A percentile compares a stretch with the other conserved stretches of the same genome.
Evolutionary conservation across 2,113 vertebrate genomes (phyloP).

Genomic region (Xiphorhynchus elegans): DNA sequence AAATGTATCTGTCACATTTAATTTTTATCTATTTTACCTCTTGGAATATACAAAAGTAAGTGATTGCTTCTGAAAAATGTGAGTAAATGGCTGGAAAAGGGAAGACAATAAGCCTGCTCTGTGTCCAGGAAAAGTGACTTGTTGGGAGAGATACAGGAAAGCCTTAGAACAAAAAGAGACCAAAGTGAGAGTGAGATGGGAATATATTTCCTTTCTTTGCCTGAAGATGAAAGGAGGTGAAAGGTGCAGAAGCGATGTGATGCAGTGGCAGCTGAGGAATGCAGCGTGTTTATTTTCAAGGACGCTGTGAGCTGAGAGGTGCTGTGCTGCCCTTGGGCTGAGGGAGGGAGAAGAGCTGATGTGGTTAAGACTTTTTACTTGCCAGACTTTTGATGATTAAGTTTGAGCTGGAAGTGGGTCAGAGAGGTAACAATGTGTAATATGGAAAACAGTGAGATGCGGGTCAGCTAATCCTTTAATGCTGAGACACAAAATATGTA

Average conservation of each 20-base stretch:
- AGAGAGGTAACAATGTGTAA: not conserved
- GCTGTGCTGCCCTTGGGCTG: accelerated
- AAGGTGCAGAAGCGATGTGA: not conserved
- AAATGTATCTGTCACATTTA: not conserved
- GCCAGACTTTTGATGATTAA: not conserved
- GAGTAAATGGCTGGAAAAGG: not conserved
- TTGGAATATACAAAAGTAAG: not conserved
- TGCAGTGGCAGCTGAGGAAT: not conserved
- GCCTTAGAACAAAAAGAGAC: not conserved
- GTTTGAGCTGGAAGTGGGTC: not conserved
- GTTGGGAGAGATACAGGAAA: not conserved
- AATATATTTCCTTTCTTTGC: not conserved
- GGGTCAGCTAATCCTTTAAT: not conserved
- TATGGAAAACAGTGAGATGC: not conserved
- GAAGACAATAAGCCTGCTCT: not conserved
- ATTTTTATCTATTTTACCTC: not conserved
- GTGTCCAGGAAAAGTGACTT: not conserved
- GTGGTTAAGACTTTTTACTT: not conserved
- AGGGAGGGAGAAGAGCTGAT: not conserved
- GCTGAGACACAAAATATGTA: not conserved
- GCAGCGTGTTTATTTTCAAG: not conserved
- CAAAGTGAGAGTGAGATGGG: not conserved
- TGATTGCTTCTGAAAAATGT: not conserved
- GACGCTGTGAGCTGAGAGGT: not conserved
- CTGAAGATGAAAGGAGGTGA: not conserved